Percentiles rank a stretch among this genome's conserved stretches.
phyloP scores from a whole-genome alignment of 2,797 vertebrate genomes.

The Urosaurus nigricauda region DNA sequence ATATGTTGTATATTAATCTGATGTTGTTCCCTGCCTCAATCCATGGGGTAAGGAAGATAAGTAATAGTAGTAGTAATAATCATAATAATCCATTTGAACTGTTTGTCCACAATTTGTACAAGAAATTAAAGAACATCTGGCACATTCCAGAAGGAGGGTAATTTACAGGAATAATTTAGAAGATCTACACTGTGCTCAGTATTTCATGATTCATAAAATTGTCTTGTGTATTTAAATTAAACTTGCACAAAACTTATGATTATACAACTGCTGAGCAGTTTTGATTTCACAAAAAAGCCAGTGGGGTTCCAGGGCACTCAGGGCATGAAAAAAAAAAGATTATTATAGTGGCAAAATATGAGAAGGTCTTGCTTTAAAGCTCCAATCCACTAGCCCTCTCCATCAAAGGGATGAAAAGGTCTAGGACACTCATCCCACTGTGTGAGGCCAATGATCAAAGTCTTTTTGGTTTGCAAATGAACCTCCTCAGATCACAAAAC shows the following conservation, averaged over 20 bases:
- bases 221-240: background rate
- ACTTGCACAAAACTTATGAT: background rate
- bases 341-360: background rate
- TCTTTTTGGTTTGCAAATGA: constrained; percentile 27
- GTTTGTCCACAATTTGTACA: background rate
- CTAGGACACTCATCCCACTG: background rate
- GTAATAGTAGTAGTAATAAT: too few relatives aligned
- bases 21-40: too few relatives aligned
- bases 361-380: background rate
- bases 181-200: background rate
- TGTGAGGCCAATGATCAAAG: constrained; percentile 43
- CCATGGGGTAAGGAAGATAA: too few relatives aligned
- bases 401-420: constrained; percentile 12
- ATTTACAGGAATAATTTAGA: background rate
- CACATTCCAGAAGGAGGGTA: constrained; percentile 1
- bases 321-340: background rate
- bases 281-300: background rate
- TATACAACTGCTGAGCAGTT: constrained; percentile 3
- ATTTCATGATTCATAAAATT: background rate
- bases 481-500: background rate
- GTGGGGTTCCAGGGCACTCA: background rate
- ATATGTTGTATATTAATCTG: too few relatives aligned
- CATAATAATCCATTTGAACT: background rate
- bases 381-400: constrained; percentile 5
- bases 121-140: constrained; percentile 26